Evolutionary conservation across 2,113 vertebrate genomes (phyloP).

Genomic region (Gadus macrocephalus): DNA sequence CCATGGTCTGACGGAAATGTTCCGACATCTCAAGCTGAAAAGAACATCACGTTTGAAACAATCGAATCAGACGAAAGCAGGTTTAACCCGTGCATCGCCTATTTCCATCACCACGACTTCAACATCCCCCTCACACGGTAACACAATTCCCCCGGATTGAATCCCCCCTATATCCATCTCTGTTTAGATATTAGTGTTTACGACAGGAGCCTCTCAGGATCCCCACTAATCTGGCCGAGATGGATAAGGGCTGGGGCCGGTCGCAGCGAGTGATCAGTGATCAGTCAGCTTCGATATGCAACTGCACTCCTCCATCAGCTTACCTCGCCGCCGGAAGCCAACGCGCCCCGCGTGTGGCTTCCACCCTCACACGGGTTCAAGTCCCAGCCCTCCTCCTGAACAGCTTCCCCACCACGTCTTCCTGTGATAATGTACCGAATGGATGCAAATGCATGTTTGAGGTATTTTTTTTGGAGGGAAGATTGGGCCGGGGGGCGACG

Average conservation of each 20-base stretch:
- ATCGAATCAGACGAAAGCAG: too few species aligned
- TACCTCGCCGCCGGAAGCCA: slow-evolving; percentile 13
- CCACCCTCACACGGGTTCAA: not conserved
- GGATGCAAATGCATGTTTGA: slow-evolving; percentile 39
- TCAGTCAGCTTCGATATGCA: slow-evolving; percentile 48
- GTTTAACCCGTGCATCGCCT: too few species aligned
- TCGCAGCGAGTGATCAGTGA: slow-evolving; percentile 1
- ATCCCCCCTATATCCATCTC: too few species aligned
- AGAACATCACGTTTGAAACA: too few species aligned
- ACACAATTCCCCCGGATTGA: too few species aligned
- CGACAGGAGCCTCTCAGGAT: not conserved
- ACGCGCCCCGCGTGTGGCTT: not conserved
- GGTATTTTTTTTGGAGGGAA: slow-evolving; percentile 9
- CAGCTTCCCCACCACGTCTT: slow-evolving; percentile 10
- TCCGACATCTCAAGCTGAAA: too few species aligned
- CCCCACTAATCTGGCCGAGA: not conserved
- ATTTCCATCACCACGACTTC: too few species aligned
- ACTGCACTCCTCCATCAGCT: slow-evolving; percentile 30
- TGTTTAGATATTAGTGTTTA: not conserved
- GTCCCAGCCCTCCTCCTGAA: slow-evolving; percentile 1
- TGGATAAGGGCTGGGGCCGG: not conserved
- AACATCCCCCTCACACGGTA: too few species aligned
- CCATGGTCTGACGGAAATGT: too few species aligned
- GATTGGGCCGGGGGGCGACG: too few species aligned
- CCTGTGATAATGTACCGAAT: slow-evolving; percentile 30